Evolutionary conservation across 2,888 invertebrate species (phyloP), one percentile per base, ranked within the genome.

Genomic region (Stegophylla sp.): DNA sequence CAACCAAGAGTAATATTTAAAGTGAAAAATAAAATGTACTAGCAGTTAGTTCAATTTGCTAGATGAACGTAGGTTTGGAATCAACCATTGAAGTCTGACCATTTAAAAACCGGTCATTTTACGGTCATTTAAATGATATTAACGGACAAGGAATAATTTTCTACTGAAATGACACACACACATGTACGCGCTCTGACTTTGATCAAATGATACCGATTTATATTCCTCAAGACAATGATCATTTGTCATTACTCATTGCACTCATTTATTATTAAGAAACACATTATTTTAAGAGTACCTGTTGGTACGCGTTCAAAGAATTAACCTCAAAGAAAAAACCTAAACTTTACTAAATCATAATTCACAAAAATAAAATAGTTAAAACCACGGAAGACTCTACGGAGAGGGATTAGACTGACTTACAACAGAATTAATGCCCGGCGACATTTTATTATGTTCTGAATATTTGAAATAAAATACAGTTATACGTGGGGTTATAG

Each of bases 71-170:
- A 20, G 34, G 45, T 79, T 61, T 23, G 26, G 59, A 79, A 71
- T n/a, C n/a, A n/a, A n/a, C n/a, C n/a, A n/a, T 79, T 63, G 41
- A 59, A 77, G 41, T 23, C 51, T 17, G 45, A 34, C 48, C 17
- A 45, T 79, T 79, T 69, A 61, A 79, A n/a, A 53, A n/a, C 20
- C 28, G 26, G 43, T 56, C 76, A n/a, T 77, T 75, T 67, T 45
- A 77, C 56, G 51, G 71, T 71, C 56, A 63, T 79, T 79, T 79
- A 79, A 79, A 71, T 34, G 28, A 71, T 61, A 79, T 79, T 79
- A 79, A 79, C 61, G n/a, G 48, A 79, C 79, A 79, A 79, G 63
- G 76, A 66, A 71, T 28, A 41, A 61, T 71, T n/a, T 48, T 71
- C 45, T 34, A 51, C 71, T 5, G 12, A 63, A 79, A 79, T 69